A percentile compares a stretch with the other conserved stretches of the same genome.
phyloP scores from a whole-genome alignment of 2,888 invertebrate species.

The Muscina levida region DNA sequence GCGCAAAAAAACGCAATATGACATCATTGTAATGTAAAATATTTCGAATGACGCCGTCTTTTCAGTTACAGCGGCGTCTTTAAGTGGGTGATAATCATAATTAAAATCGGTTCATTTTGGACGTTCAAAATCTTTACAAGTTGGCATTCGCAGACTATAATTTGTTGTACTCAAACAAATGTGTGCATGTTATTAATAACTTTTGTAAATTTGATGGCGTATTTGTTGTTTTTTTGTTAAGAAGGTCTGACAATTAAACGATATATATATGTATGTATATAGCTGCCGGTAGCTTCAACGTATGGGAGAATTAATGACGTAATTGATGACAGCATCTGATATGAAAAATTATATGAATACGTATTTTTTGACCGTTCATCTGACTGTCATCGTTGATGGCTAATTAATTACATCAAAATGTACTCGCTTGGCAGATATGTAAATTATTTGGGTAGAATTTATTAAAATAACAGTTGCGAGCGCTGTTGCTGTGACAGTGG shows the following conservation, averaged over 20 bases:
- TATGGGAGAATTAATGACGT: conserved; percentile 48
- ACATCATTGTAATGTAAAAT: conserved; percentile 11
- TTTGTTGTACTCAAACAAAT: no score
- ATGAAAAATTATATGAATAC: conserved; percentile 14
- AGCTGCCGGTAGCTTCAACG: background rate
- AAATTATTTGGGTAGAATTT: no score
- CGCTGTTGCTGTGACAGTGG: no score
- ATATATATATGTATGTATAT: background rate
- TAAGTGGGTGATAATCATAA: conserved; percentile 7
- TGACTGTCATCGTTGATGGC: background rate
- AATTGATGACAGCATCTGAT: conserved; percentile 58
- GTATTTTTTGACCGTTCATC: conserved; percentile 5
- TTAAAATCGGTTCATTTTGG: background rate
- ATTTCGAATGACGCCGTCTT: background rate
- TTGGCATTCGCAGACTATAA: background rate
- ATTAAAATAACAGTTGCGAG: background rate
- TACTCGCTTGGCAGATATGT: background rate
- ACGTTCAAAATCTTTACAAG: background rate
- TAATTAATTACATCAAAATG: conserved; percentile 15
- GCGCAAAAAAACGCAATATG: background rate
- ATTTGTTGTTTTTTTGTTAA: conserved; percentile 11
- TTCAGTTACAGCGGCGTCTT: background rate
- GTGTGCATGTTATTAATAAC: no score
- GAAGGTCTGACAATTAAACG: conserved; percentile 1
- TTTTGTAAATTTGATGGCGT: background rate